phyloP scores from a whole-genome alignment of 1,140 invertebrate species.

The Panulirus ornatus region DNA sequence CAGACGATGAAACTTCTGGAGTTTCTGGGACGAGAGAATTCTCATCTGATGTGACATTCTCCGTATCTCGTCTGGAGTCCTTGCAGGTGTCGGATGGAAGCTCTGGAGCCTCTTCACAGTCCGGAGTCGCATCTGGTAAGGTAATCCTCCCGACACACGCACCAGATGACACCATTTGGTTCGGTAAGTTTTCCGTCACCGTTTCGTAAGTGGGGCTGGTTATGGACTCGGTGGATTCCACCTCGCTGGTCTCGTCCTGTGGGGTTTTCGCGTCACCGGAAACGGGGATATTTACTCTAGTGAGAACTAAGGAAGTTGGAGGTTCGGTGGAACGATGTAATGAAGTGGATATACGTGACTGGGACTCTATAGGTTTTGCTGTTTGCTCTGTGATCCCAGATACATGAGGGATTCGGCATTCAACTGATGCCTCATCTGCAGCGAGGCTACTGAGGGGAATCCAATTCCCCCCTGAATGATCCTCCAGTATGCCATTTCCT shows the following conservation, averaged over 20 bases:
- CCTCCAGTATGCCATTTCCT: neutral
- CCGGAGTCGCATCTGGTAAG: neutral
- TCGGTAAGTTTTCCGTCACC: neutral
- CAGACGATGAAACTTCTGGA: no score
- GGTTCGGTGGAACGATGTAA: neutral
- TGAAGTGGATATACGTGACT: neutral
- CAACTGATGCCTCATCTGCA: neutral
- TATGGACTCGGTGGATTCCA: neutral
- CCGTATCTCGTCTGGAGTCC: no score
- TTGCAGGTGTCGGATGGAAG: neutral
- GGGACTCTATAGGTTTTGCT: neutral
- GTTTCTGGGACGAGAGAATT: no score
- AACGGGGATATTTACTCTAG: no score
- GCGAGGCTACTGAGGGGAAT: neutral
- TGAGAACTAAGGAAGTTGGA: neutral
- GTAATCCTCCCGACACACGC: neutral
- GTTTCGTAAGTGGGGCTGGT: slow-evolving; percentile 19
- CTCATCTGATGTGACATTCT: neutral
- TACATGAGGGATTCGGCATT: neutral
- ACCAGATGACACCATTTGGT: neutral
- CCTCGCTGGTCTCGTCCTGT: neutral
- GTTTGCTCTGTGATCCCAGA: neutral
- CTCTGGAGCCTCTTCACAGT: slow-evolving; percentile 24
- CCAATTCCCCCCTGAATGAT: neutral
- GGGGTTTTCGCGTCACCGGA: neutral